Conservation (phyloP, 1,140 invertebrate genomes). For the Ceratosolen fusciceps region DNA sequence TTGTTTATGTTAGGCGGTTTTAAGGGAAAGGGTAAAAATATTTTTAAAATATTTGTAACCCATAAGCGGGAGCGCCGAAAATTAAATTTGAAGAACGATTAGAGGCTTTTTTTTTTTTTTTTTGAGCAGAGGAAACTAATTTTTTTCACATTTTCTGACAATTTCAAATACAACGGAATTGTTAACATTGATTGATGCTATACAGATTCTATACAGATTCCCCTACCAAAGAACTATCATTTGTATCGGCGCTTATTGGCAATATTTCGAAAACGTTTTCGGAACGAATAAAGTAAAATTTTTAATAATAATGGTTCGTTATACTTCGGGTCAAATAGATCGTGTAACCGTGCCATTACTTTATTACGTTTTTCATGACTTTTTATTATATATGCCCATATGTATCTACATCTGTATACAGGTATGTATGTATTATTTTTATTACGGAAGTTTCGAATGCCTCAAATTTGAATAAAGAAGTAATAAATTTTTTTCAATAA, state of each 20-base stretch:
- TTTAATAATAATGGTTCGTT: background rate
- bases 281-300: background rate
- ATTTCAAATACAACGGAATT: background rate
- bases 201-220: too few species aligned
- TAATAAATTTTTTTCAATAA: too few species aligned
- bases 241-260: background rate
- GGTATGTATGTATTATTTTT: too few species aligned
- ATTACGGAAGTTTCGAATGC: too few species aligned
- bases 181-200: background rate
- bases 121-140: background rate
- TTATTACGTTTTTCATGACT: too few species aligned
- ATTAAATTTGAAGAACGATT: background rate
- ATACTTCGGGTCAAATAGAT: background rate
- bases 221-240: background rate
- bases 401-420: too few species aligned
- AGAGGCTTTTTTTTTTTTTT: too few species aligned
- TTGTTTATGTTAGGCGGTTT: too few species aligned
- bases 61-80: background rate
- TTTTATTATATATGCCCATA: too few species aligned
- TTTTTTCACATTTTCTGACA: background rate
- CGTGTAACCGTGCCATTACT: too few species aligned
- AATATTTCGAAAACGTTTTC: background rate
- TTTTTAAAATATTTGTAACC: background rate
- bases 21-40: too few species aligned
- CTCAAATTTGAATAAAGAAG: too few species aligned